These are phyloP conservation scores for Aricia agestis DNA, from an alignment of 1,140 invertebrate species.

Conservation along the genomic window DNA sequence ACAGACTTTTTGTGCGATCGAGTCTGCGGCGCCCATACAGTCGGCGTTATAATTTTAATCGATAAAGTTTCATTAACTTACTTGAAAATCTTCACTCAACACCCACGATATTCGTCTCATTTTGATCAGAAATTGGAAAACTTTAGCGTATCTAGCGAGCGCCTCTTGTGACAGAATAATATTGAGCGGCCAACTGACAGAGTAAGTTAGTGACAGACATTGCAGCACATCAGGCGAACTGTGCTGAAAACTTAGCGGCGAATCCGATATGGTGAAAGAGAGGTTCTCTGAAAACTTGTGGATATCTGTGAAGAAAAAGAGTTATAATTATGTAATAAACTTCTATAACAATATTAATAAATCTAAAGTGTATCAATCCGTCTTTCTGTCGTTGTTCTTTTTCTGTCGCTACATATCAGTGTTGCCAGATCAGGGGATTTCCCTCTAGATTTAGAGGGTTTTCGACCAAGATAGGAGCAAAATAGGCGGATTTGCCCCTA, in stretches of 20 bases:
- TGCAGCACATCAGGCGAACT: conserved; percentile 80
- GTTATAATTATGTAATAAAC: conserved; percentile 10
- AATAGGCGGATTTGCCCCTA: no score
- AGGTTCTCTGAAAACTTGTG: conserved; percentile 78
- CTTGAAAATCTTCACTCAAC: conserved; percentile 81
- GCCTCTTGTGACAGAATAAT: conserved; percentile 83
- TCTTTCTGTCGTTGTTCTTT: no score
- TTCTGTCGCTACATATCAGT: no score
- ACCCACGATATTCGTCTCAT: conserved; percentile 85
- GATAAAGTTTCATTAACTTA: conserved; percentile 38
- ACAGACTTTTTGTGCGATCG: no score
- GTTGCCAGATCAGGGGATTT: no score
- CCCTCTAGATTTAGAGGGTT: no score
- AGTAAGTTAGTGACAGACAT: conserved; percentile 82
- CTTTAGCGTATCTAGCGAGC: conserved; percentile 81
- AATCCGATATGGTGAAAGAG: conserved; percentile 76
- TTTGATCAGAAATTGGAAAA: conserved; percentile 86
- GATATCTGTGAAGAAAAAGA: conserved; percentile 48
- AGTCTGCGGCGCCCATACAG: no score
- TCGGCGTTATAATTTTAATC: no score
- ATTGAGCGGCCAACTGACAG: conserved; percentile 85
- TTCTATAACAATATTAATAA: background rate
- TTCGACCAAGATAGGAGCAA: no score
- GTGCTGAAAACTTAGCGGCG: conserved; percentile 78
- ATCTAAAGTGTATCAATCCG: no score